Evolutionary conservation across 2,797 vertebrate species (phyloP).

Genomic region (Scleropages formosus): DNA sequence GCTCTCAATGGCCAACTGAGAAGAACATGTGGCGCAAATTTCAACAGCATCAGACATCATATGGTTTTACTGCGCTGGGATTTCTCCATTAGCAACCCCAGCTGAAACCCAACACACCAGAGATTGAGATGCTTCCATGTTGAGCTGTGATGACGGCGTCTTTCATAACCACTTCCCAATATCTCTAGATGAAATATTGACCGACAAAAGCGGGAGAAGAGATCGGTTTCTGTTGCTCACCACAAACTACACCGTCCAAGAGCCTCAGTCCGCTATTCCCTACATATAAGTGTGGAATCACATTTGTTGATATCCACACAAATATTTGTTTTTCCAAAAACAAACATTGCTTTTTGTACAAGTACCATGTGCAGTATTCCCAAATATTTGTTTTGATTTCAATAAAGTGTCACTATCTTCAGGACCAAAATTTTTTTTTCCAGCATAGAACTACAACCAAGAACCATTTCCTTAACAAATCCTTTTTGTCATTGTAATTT

Average conservation of each 20-base stretch:
- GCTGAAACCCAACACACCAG: too few relatives aligned
- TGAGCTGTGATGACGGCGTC: background rate
- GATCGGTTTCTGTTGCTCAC: slow-evolving; percentile 11
- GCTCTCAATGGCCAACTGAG: too few relatives aligned
- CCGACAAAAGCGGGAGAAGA: slow-evolving; percentile 8
- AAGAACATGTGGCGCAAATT: too few relatives aligned
- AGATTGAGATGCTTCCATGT: too few relatives aligned
- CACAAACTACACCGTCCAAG: background rate
- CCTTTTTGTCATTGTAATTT: too few relatives aligned
- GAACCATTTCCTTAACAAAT: too few relatives aligned
- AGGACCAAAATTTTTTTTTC: too few relatives aligned
- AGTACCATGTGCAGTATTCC: background rate
- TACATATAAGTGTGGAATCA: background rate
- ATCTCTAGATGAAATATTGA: slow-evolving; percentile 18
- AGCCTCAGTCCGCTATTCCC: background rate
- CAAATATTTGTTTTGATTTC: slow-evolving; percentile 10
- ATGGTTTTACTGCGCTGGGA: too few relatives aligned
- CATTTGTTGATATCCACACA: background rate
- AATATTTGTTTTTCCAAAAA: background rate
- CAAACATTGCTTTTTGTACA: background rate
- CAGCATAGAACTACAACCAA: too few relatives aligned
- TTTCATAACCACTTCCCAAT: background rate
- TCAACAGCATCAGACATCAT: too few relatives aligned
- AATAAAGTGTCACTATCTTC: background rate
- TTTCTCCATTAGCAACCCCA: too few relatives aligned